Conservation (phyloP, 2,113 vertebrate genomes). For the Prolemur simus region DNA sequence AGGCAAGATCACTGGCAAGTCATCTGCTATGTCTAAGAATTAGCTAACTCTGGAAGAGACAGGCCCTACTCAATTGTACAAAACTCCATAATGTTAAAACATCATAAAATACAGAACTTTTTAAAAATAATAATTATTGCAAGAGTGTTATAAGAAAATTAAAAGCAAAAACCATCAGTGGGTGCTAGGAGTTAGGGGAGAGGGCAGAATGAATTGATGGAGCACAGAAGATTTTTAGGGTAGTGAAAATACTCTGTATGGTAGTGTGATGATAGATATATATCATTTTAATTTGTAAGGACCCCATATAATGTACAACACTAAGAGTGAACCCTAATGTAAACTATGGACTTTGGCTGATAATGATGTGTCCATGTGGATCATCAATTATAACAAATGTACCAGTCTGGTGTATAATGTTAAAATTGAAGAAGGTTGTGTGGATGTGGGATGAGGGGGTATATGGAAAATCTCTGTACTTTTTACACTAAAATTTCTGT, state of each 20-base stretch:
- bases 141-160: not conserved
- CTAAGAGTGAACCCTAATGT: not conserved
- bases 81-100: not conserved
- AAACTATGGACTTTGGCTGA: not conserved
- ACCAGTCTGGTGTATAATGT: not conserved
- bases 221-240: not conserved
- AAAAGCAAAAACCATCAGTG: not conserved
- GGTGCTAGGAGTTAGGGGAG: not conserved
- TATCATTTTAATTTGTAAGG: not conserved
- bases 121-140: not conserved
- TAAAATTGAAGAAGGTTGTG: not conserved
- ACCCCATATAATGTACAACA: not conserved
- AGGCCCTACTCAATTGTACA: not conserved
- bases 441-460: not conserved
- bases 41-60: not conserved
- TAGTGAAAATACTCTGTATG: not conserved
- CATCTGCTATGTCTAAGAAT: not conserved
- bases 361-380: not conserved
- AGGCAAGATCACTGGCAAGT: accelerated
- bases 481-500: not conserved
- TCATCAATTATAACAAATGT: not conserved
- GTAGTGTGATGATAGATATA: not conserved
- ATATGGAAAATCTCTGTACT: not conserved
- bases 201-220: not conserved
- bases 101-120: not conserved